Evolutionary conservation across 2,113 vertebrate genomes (phyloP), one percentile per base, ranked within the genome.

Genomic region (Anseranas semipalmata): DNA sequence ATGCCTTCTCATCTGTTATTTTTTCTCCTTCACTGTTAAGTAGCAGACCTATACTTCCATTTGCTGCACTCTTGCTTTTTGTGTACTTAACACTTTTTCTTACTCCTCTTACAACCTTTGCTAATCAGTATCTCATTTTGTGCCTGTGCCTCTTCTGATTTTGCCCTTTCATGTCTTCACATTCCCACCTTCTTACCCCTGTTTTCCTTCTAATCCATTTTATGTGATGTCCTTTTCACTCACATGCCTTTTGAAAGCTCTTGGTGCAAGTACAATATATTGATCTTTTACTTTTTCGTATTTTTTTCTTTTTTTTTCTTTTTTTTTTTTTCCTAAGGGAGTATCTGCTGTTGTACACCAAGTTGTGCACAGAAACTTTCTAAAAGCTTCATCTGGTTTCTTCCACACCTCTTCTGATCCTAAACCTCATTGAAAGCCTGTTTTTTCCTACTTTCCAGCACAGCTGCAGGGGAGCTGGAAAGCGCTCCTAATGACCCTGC

Each of bases 101-200:
- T 93, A 91, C 33, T 92, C 92, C 89, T 94, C 87, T 95, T 85
- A 87, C 83, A 89, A 82, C 77, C 90, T 87, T 94, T 92, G 75
- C 87, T 97, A 96, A 97, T 97, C 96, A 96, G 93, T 77, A 67
- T 80, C 75, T 94, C 92, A 96, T 96, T 97, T 96, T 95, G 82
- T 88, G 79, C 67, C 86, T 96, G 56, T 65, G 25, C 93, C 95
- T 91, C 58, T 96, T 92, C 73, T 85, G 74, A 95, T 93, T 97
- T 80, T 80, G 73, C 82, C 91, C 93, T 97, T 96, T 92, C 87
- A 93, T 3, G 3, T 91, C 94, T 93, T 85, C 73, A 68, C 95
- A 78, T 70, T 53, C 73, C 59, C 78, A 67, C 94, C 88, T 88
- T 70, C 66, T 94, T 74, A 71, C 32, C 84, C 88, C 45, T 68